Evolutionary conservation across 2,888 invertebrate genomes (phyloP).

Genomic region (Luperina nickerlii): DNA sequence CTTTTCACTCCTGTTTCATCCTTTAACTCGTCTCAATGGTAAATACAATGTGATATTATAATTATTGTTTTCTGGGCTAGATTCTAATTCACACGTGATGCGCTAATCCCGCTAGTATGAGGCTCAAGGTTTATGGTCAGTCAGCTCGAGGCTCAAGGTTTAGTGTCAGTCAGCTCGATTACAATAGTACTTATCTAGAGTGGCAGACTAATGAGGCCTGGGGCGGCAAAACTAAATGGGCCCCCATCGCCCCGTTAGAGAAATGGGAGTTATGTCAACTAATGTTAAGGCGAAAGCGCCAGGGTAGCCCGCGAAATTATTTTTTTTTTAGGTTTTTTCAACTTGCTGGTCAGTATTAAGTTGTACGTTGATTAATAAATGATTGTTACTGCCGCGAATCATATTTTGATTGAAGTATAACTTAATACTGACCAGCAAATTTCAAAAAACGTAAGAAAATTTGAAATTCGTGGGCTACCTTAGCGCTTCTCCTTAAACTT

Average conservation of each 20-base stretch:
- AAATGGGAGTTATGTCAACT: neutral
- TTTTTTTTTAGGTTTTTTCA: too few species aligned
- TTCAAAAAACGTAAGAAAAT: too few species aligned
- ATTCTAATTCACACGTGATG: neutral
- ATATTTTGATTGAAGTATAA: too few species aligned
- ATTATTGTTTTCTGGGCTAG: neutral
- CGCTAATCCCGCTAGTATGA: neutral
- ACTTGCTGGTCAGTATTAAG: too few species aligned
- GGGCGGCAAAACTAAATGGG: neutral
- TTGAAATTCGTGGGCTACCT: too few species aligned
- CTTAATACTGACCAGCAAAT: too few species aligned
- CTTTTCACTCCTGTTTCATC: neutral
- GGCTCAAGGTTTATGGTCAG: neutral
- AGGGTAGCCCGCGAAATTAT: too few species aligned
- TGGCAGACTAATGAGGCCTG: neutral
- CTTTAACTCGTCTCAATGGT: neutral
- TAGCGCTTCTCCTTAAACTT: too few species aligned
- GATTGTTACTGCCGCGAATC: too few species aligned
- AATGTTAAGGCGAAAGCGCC: too few species aligned
- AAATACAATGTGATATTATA: neutral
- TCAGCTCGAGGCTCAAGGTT: neutral
- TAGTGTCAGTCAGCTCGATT: neutral
- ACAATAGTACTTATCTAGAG: neutral
- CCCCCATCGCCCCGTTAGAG: neutral
- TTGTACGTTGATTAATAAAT: too few species aligned